Base-by-base conservation (phyloP, 92 coral and sea anemone genomes). In the Muricea muricata region DNA sequence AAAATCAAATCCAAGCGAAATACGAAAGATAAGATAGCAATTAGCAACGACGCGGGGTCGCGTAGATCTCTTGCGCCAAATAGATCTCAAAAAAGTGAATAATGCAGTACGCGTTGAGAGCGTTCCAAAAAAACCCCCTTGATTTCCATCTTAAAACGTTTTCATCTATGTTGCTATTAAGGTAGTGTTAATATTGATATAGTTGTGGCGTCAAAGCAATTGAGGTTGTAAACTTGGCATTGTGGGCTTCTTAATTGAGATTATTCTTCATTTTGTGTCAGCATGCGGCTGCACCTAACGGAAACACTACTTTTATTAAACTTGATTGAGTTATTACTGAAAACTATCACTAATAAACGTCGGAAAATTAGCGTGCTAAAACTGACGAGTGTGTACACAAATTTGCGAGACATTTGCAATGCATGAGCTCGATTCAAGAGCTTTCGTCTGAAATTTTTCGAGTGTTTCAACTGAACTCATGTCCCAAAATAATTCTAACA, bases 121-220 rank as follows among this genome's bases (percentile, higher is more conserved):
- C 46, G 17, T 31, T 52, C 58, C 47, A 30, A 75, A 75, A 47
- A 31, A 21, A n/a, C n/a, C n/a, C n/a, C 26, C 31, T 23, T 15
- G 80, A 28, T 75, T 75, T 25, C 18, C 29, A 75, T 47, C 45
- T 75, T 48, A 29, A 47, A 75, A 28, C 37, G 20, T 35, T 47
- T 75, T 75, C 80, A 75, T 50, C 11, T 17, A 52, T 45, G 65
- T 75, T 32, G 39, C 65, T 40, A 75, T 75, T 75, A 75, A 47
- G 39, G 70, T 52, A 40, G 60, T 75, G 80, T 75, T 75, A 75
- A 75, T 75, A 75, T 75, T 75, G 65, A 75, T 47, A 47, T 57
- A 50, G 41, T 52, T 52, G 65, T n/a, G 42, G 65, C 50, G 80
- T 75, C 70, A 50, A 57, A 35, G 41, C 80, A 47, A 75, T 75